Conservation (phyloP, 2,888 invertebrate genomes). For the Caenorhabditis sinica region DNA sequence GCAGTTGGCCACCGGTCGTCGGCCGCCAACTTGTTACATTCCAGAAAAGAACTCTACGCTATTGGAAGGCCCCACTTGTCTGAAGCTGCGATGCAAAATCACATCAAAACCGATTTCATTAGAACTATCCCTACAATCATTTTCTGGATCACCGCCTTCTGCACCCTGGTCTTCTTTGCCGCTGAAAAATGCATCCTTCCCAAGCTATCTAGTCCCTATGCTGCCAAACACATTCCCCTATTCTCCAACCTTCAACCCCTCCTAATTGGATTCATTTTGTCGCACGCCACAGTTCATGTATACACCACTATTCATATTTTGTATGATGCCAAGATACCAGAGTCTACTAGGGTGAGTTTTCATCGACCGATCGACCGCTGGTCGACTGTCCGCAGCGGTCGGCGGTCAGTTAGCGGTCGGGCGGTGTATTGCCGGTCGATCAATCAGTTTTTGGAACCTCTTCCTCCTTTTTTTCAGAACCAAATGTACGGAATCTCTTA, state of each 20-base stretch:
- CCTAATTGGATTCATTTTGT: constrained; percentile 62
- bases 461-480: constrained; percentile 67
- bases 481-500: constrained; percentile 69
- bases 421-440: not conserved
- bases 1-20: no score
- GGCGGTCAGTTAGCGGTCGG: no score
- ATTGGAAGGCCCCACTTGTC: constrained; percentile 68
- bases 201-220: constrained; percentile 73
- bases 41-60: constrained; percentile 63
- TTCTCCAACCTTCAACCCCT: constrained; percentile 73
- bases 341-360: constrained; percentile 31
- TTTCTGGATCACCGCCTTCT: constrained; percentile 70
- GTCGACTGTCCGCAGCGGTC: no score
- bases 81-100: constrained; percentile 67
- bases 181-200: constrained; percentile 74
- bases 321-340: constrained; percentile 20
- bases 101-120: constrained; percentile 71
- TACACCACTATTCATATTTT: constrained; percentile 49
- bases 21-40: not conserved
- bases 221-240: constrained; percentile 73
- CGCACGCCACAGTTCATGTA: constrained; percentile 62
- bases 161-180: constrained; percentile 68
- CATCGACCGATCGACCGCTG: no score
- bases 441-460: not conserved
- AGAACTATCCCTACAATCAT: constrained; percentile 69